Base-by-base conservation (phyloP, 2,113 vertebrate species). In the Sander lucioperca region DNA sequence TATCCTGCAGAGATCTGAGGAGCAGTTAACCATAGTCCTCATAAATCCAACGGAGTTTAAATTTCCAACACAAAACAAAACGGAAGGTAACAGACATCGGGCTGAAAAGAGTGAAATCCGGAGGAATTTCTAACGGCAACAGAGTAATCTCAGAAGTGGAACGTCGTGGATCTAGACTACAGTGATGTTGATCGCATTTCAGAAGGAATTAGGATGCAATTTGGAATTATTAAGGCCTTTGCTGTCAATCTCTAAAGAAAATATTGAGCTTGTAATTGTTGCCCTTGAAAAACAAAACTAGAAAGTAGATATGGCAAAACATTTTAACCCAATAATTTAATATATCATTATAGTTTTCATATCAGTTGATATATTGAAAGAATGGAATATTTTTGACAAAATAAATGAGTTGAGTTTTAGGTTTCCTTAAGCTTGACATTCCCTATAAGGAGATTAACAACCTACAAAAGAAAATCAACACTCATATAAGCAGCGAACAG, bases 101-200 rank as follows among this genome's bases (percentile, higher is more conserved):
- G 36, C 36, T 39, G 9, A 39, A 39, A 39, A 39, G 36, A 39
- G 9, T 39, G 36, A 39, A 39, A 39, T 39, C 7, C 2, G 36
- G 2, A 9, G 9, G 9, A 39, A 39, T 9, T 39, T 39, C 8
- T 1, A 8, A 39, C 8, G 8, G 36, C 8, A 39, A 9, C 2
- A 8, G 1, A 39, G 36, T 9, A 2, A 39, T 39, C 9, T 39
- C 0, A 0, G 9, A 39, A 10, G 9, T 39, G 39, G 39, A 39
- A 39, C 9, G 39, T 5, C 39, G 39, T 39, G 39, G 39, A 39
- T 39, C 8, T 39, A 39, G 39, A 39, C 39, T 39, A 11, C 50
- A n/a, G 18, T 30, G 43, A 76, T 30, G 27, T 61, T 71, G 68
- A 65, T 23, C 50, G 36, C 21, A 58, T n/a, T 61, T 43, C 67